Percentiles rank a stretch among this genome's conserved stretches.
These are phyloP conservation scores for Anoncus sp. DNA, from an alignment of 2,888 invertebrate genomes.

Conservation along the genomic window DNA sequence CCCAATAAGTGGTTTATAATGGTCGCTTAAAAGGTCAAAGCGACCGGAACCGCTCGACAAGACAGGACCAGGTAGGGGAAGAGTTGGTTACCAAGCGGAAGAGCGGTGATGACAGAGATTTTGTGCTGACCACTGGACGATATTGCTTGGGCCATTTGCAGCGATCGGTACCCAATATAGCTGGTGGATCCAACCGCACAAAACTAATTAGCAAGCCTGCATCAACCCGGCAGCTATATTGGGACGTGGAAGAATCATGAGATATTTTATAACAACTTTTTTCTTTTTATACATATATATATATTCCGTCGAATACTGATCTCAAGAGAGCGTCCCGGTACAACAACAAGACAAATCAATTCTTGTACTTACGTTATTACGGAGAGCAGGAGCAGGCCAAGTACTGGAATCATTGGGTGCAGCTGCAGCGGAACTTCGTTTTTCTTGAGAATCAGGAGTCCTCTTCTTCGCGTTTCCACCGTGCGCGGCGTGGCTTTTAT, in stretches of 20 bases:
- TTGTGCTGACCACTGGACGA: slow-evolving; percentile 24
- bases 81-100: slow-evolving; percentile 23
- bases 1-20: slow-evolving; percentile 67
- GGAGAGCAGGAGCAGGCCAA: no score
- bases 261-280: not conserved
- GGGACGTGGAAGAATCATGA: not conserved
- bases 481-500: no score
- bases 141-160: slow-evolving; percentile 22
- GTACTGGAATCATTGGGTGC: no score
- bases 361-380: no score
- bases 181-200: slow-evolving; percentile 25
- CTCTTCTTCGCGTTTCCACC: no score
- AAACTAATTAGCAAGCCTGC: slow-evolving; percentile 22
- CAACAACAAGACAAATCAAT: no score
- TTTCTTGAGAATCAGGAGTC: no score
- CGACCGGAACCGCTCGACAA: slow-evolving; percentile 58
- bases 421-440: no score
- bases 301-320: no score
- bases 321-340: no score
- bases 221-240: slow-evolving; percentile 8
- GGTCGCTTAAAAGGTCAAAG: slow-evolving; percentile 67
- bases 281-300: no score
- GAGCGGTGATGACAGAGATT: slow-evolving; percentile 27
- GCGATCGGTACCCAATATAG: slow-evolving; percentile 11
- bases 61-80: not conserved